Percentiles rank a stretch among this genome's conserved stretches.
Evolutionary conservation across 2,888 invertebrate species (phyloP).

Genomic region (Amorpha juglandis): DNA sequence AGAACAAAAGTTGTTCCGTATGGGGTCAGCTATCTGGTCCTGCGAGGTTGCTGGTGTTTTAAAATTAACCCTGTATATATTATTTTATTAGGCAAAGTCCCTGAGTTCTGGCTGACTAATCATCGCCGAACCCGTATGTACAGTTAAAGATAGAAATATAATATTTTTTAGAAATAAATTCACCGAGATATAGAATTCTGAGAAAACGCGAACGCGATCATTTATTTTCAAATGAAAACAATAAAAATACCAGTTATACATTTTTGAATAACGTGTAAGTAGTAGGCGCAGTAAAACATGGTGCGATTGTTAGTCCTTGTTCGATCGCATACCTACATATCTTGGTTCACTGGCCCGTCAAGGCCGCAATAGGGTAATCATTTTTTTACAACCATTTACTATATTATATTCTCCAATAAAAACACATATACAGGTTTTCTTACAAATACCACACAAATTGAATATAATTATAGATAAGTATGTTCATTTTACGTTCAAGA

Average conservation of each 20-base stretch:
- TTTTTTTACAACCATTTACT: conserved; percentile 32
- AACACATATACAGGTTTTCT: no score
- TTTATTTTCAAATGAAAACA: neutral
- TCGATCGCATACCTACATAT: conserved; percentile 29
- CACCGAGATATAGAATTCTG: neutral
- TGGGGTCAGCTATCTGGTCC: no score
- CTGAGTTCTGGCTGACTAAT: no score
- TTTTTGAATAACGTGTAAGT: conserved; percentile 8
- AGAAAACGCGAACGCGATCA: neutral
- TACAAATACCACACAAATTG: conserved; percentile 24
- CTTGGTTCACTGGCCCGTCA: conserved; percentile 45
- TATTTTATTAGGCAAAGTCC: no score
- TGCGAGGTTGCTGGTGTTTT: no score
- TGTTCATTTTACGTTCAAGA: conserved; percentile 1
- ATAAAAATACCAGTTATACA: neutral
- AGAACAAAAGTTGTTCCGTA: no score
- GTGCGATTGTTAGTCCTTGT: conserved; percentile 22
- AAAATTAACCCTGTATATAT: no score
- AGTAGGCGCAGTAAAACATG: conserved; percentile 21
- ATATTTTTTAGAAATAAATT: no score
- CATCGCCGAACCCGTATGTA: no score
- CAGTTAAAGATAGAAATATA: no score
- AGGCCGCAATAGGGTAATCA: conserved; percentile 38
- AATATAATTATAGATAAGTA: conserved; percentile 1
- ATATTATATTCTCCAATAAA: conserved; percentile 13